A percentile compares a stretch with the other conserved stretches of the same genome.
Evolutionary conservation across 2,888 invertebrate species (phyloP).

Genomic region (Andrena chrysosceles): DNA sequence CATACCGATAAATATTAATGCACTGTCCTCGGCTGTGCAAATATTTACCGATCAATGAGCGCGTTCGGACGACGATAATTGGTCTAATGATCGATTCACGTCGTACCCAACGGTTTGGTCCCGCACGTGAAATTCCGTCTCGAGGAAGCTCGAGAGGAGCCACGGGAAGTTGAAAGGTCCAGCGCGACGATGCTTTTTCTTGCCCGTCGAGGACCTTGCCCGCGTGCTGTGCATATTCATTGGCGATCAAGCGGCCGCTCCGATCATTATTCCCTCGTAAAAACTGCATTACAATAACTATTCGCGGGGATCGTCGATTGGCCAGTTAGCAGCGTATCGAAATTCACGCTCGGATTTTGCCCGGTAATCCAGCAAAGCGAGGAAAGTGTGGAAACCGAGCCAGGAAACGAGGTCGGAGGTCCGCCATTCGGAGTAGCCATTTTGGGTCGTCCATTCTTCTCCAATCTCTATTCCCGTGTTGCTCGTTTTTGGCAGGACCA

Average conservation of each 20-base stretch:
- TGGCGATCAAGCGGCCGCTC: constrained; percentile 14
- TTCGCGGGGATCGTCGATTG: not conserved
- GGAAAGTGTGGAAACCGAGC: constrained; percentile 1
- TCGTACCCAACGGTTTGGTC: not conserved
- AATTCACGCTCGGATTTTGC: not conserved
- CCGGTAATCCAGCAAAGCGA: not conserved
- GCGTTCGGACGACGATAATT: constrained; percentile 68
- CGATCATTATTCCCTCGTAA: constrained; percentile 1
- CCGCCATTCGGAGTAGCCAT: constrained; percentile 60
- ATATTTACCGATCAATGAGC: constrained; percentile 68
- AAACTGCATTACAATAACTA: not conserved
- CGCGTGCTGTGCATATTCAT: constrained; percentile 46
- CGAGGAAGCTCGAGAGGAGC: not conserved
- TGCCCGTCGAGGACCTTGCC: constrained; percentile 32
- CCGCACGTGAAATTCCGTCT: constrained; percentile 24
- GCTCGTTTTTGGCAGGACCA: constrained; percentile 49
- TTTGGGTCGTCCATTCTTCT: constrained; percentile 63
- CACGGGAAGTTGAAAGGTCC: not conserved
- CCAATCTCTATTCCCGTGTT: constrained; percentile 28
- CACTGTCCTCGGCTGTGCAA: constrained; percentile 60
- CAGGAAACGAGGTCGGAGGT: not conserved
- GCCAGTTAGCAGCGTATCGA: not conserved
- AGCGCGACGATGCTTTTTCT: constrained; percentile 27
- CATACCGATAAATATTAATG: constrained; percentile 73
- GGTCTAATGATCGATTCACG: constrained; percentile 52